Evolutionary conservation across 1,140 invertebrate genomes (phyloP).

Genomic region (Sarcophaga peregrina): DNA sequence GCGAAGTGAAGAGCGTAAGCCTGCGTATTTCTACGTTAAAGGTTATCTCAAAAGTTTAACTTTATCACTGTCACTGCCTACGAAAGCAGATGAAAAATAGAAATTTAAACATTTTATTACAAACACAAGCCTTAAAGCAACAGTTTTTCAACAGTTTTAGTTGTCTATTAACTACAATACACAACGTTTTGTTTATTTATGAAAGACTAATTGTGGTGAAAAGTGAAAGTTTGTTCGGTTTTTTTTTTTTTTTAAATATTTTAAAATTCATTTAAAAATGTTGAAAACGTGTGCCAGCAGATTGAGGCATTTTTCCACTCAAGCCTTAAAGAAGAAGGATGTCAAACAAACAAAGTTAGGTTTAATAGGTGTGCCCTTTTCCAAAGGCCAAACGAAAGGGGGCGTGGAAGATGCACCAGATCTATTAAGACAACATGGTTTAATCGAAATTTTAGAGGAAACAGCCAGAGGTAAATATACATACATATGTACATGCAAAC

Average conservation of each 20-base stretch:
- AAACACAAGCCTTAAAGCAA: too few species aligned
- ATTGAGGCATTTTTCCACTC: not conserved
- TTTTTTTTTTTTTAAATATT: not conserved
- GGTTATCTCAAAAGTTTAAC: too few species aligned
- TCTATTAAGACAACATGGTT: constrained; percentile 68
- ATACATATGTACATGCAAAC: not conserved
- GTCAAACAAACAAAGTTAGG: constrained; percentile 66
- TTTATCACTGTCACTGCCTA: too few species aligned
- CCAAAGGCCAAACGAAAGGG: constrained; percentile 76
- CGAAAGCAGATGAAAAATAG: too few species aligned
- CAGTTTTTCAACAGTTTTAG: too few species aligned
- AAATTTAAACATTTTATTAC: too few species aligned
- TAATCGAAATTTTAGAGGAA: constrained; percentile 53
- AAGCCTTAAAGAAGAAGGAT: not conserved
- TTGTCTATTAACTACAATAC: too few species aligned
- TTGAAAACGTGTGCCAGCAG: constrained; percentile 11
- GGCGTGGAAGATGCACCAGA: constrained; percentile 73
- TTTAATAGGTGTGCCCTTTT: constrained; percentile 79
- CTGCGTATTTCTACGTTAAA: too few species aligned
- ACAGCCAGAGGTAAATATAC: constrained; percentile 36
- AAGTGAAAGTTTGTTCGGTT: not conserved
- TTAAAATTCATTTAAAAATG: not conserved
- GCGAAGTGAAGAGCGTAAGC: too few species aligned
- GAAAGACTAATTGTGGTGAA: not conserved
- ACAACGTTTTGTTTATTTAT: not conserved